Conservation (phyloP, 2,888 invertebrate species). For the Drosophila neutralis region DNA sequence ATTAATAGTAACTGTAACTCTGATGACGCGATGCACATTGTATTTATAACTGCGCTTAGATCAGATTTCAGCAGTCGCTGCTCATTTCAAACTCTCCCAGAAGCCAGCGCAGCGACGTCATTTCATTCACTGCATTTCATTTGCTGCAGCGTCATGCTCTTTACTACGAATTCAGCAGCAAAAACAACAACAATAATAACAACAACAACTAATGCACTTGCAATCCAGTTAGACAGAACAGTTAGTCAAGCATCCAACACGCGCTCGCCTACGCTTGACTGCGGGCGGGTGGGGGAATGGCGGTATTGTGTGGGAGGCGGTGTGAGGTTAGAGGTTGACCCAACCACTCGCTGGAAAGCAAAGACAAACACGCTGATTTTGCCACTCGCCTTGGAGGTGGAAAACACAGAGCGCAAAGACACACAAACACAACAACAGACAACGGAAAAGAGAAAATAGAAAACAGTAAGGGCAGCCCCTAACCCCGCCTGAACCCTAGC, state of each 20-base stretch:
- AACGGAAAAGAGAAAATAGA: conserved; percentile 3
- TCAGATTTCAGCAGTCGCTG: conserved; percentile 5
- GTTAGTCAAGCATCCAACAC: conserved; percentile 68
- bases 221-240: conserved; percentile 63
- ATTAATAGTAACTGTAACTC: neutral
- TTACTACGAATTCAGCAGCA: conserved; percentile 63
- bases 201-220: conserved; percentile 66
- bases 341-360: conserved; percentile 62
- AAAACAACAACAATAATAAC: conserved; percentile 29
- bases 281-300: neutral
- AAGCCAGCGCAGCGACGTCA: conserved; percentile 59
- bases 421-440: conserved; percentile 52
- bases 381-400: conserved; percentile 60
- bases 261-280: conserved; percentile 58
- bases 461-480: conserved; percentile 8
- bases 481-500: conserved; percentile 58
- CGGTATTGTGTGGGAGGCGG: neutral
- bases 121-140: conserved; percentile 68
- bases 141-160: conserved; percentile 71
- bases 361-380: conserved; percentile 77
- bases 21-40: conserved; percentile 4
- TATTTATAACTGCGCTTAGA: conserved; percentile 12
- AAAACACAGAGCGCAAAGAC: conserved; percentile 35
- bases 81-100: neutral
- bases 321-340: neutral